Evolutionary conservation across 2,888 invertebrate genomes (phyloP).

Genomic region (Erebia palarica): DNA sequence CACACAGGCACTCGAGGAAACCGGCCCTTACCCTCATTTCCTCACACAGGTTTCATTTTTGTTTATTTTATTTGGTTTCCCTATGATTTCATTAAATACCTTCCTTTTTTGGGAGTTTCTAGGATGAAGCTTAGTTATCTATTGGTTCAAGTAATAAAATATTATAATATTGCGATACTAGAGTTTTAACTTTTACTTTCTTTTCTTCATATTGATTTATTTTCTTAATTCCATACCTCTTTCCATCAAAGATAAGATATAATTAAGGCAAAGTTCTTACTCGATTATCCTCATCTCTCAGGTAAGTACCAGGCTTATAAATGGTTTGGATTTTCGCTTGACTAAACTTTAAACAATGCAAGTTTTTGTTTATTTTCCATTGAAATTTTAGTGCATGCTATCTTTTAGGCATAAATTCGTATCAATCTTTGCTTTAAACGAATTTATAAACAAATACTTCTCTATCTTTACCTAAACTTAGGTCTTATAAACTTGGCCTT

Average conservation of each 20-base stretch:
- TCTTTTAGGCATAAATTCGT: constrained; percentile 8
- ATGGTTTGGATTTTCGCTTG: constrained; percentile 27
- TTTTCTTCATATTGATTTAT: neutral
- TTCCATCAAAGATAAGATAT: neutral
- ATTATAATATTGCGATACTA: neutral
- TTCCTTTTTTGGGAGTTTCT: neutral
- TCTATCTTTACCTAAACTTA: constrained; percentile 16
- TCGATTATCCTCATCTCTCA: constrained; percentile 15
- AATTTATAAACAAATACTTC: constrained; percentile 18
- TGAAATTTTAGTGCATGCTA: constrained; percentile 30
- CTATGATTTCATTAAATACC: neutral
- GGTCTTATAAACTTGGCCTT: constrained; percentile 47
- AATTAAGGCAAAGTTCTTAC: neutral
- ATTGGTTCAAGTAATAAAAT: neutral
- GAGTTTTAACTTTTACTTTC: neutral
- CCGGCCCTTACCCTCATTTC: constrained; percentile 86
- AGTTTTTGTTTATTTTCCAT: constrained; percentile 19
- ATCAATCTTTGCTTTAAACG: constrained; percentile 15
- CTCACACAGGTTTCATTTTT: constrained; percentile 87
- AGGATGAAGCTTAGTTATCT: neutral
- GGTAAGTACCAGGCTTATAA: constrained; percentile 30
- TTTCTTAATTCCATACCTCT: neutral
- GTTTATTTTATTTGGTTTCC: constrained; percentile 46
- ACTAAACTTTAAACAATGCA: constrained; percentile 20
- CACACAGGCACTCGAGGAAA: constrained; percentile 89